Evolutionary conservation across 2,113 vertebrate genomes (phyloP).

Genomic region (Colossoma macropomum): DNA sequence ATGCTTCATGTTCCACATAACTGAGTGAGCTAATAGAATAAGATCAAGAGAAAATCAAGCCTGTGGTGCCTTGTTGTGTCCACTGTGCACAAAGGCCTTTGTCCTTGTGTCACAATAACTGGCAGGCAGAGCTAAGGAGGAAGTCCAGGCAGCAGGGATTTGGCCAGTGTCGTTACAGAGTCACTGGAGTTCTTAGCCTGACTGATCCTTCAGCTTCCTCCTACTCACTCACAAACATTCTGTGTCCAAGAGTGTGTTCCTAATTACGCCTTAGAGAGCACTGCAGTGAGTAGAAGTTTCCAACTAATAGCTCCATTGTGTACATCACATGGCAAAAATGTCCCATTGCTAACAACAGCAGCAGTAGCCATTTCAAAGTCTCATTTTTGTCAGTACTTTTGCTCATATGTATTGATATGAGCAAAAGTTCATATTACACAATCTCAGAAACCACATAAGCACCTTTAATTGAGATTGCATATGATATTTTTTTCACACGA

Average conservation of each 20-base stretch:
- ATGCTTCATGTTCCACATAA: neutral
- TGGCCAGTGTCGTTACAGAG: neutral
- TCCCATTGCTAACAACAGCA: too few relatives aligned
- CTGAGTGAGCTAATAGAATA: neutral
- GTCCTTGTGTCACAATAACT: conserved; percentile 28
- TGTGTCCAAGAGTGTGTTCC: conserved; percentile 37
- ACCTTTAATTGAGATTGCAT: too few relatives aligned
- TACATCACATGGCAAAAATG: too few relatives aligned
- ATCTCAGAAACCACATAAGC: too few relatives aligned
- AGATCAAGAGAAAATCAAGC: neutral
- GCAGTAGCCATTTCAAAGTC: too few relatives aligned
- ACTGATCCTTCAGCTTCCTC: conserved; percentile 9
- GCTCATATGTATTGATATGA: too few relatives aligned
- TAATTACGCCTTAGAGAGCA: conserved; percentile 23
- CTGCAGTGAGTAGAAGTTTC: conserved; percentile 29
- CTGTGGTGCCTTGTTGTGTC: neutral
- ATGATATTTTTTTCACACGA: too few relatives aligned
- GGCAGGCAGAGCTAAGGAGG: conserved; percentile 29
- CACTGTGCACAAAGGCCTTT: conserved; percentile 11
- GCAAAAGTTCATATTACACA: too few relatives aligned
- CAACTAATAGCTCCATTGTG: conserved; percentile 14
- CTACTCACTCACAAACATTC: conserved; percentile 31
- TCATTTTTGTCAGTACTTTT: too few relatives aligned
- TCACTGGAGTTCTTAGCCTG: conserved; percentile 1
- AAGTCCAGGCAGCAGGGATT: neutral